Conservation (phyloP, 2,113 vertebrate species). For the Dolichotis patagonum region DNA sequence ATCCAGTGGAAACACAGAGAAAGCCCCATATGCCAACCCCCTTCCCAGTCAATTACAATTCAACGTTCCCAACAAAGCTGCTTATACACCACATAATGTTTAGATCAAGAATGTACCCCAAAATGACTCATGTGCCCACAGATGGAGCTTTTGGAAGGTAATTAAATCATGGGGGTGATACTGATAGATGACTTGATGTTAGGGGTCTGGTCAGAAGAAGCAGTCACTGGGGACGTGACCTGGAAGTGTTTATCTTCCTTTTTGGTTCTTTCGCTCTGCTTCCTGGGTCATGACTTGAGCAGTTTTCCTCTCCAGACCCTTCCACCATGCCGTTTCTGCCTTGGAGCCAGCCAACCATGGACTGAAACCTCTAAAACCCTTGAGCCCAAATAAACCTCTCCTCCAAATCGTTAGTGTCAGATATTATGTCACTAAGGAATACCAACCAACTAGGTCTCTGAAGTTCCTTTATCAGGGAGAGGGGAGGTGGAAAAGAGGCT, state of each 20-base stretch:
- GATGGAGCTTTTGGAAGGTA: not conserved
- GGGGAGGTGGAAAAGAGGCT: not conserved
- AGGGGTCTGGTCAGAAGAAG: not conserved
- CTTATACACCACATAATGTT: not conserved
- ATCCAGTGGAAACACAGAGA: not conserved
- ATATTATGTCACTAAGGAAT: not conserved
- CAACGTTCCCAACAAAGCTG: not conserved
- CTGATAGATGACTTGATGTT: not conserved
- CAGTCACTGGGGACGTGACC: not conserved
- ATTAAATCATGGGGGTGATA: not conserved
- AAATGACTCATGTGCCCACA: not conserved
- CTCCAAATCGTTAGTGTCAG: not conserved
- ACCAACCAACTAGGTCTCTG: not conserved
- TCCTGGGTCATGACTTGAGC: not conserved
- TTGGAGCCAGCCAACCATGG: not conserved
- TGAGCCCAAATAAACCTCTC: not conserved
- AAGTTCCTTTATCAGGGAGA: not conserved
- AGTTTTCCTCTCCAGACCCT: not conserved
- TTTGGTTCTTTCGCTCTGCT: not conserved
- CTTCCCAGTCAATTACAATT: not conserved
- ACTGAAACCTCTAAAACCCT: not conserved
- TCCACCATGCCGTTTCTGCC: not conserved
- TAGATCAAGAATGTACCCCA: not conserved
- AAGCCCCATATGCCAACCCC: not conserved
- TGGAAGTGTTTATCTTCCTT: not conserved